Percentiles rank a stretch among this genome's conserved stretches.
Conservation (phyloP, 2,797 vertebrate genomes). For the Amazona ochrocephala region DNA sequence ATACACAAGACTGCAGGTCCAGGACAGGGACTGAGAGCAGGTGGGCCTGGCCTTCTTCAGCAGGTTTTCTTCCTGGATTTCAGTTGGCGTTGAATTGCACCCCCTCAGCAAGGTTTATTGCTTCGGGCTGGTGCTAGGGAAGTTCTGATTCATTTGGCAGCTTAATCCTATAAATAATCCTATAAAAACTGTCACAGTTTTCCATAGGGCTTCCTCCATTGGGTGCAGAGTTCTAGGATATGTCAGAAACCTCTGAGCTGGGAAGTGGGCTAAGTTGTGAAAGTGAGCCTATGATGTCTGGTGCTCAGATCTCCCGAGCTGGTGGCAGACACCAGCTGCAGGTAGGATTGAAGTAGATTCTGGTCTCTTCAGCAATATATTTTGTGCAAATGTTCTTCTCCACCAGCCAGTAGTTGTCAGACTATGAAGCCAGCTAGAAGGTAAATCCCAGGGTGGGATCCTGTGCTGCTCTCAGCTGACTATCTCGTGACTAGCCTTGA, state of each 20-base stretch:
- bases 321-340: neutral
- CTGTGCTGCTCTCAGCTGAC: neutral
- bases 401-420: neutral
- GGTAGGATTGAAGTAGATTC: neutral
- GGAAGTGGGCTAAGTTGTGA: neutral
- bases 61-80: neutral
- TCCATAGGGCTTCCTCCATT: rapidly evolving
- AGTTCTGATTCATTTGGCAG: neutral
- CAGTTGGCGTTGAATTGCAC: neutral
- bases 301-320: neutral
- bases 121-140: neutral
- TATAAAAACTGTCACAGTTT: neutral
- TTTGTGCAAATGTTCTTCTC: neutral
- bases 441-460: neutral
- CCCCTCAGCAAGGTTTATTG: neutral
- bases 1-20: neutral
- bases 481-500: neutral
- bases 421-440: neutral
- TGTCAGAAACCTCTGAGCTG: neutral
- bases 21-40: neutral
- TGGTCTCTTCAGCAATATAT: neutral
- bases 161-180: neutral
- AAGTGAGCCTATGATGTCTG: too few species aligned
- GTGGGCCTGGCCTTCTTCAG: neutral
- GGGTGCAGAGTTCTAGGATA: neutral